Base-by-base conservation (phyloP, 1,140 invertebrate genomes). In the Dryas iulia region DNA sequence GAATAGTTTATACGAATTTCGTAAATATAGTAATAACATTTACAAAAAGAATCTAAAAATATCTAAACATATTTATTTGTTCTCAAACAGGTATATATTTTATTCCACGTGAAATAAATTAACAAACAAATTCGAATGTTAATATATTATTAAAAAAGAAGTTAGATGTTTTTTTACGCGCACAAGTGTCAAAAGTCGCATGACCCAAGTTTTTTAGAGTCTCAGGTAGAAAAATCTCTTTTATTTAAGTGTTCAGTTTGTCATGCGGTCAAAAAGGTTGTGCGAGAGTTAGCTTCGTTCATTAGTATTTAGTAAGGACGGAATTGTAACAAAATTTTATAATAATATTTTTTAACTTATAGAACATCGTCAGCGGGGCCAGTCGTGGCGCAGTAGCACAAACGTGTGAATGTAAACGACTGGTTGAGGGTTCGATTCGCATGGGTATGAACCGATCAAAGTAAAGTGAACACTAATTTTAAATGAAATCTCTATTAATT, bases 161-260 rank as follows among this genome's bases (percentile, higher is more conserved):
- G 1, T 47, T 47, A 10, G 39, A 47, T 11, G 28, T 39, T 62
- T 69, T 68, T 69, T 69, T 62, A 53, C n/a, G 24, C 18, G 14
- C n/a, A 21, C 66, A 25, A 57, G 54, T 69, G 66, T 69, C 66
- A 69, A 69, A 69, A 69, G 66, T 61, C 66, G 52, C 66, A 57
- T 69, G 59, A 58, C 30, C 30, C 59, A 58, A 57, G 26, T 47
- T 66, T 28, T n/a, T 59, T 25, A 53, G 18, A 12, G 12, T 14
- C 21, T 39, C 65, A 66, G 65, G 65, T 66, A 66, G 18, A 47
- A 47, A 47, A 18, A 47, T 47, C 35, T 33, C 25, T 39, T 61
- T 61, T 61, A 26, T 61, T 31, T n/a, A 31, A 31, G 30, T 10
- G 7, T 47, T 21, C 18, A 47, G 39, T 47, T 47, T 47, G 39